These are phyloP conservation scores for Amiota mariae DNA, from an alignment of 2,888 invertebrate genomes.

Conservation along the genomic window DNA sequence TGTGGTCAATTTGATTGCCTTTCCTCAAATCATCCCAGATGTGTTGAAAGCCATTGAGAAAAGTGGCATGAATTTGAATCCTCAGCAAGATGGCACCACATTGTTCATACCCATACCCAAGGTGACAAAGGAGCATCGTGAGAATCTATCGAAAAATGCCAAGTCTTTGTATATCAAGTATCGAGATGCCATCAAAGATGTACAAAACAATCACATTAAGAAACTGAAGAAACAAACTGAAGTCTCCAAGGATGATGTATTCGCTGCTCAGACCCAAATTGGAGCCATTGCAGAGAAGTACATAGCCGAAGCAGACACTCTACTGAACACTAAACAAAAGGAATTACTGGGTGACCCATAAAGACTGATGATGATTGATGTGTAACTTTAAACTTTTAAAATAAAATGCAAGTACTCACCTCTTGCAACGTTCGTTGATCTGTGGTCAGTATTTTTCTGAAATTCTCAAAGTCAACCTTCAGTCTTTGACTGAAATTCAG, in stretches of 20 bases:
- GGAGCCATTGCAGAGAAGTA: constrained; percentile 81
- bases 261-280: constrained; percentile 81
- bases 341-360: constrained; percentile 79
- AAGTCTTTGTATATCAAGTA: constrained; percentile 86
- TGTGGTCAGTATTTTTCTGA: constrained; percentile 57
- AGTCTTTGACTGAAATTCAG: constrained; percentile 63
- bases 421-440: constrained; percentile 55
- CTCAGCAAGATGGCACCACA: constrained; percentile 95
- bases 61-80: constrained; percentile 93
- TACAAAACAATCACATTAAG: constrained; percentile 83
- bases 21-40: constrained; percentile 89
- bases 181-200: constrained; percentile 83
- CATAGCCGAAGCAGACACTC: constrained; percentile 78
- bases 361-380: constrained; percentile 45
- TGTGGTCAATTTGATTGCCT: constrained; percentile 86
- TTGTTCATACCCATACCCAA: constrained; percentile 91
- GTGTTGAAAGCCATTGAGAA: constrained; percentile 83
- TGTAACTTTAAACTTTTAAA: not conserved
- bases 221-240: constrained; percentile 81
- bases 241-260: constrained; percentile 81
- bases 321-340: constrained; percentile 81
- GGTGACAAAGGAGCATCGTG: constrained; percentile 94
- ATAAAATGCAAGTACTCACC: constrained; percentile 49
- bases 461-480: constrained; percentile 63
- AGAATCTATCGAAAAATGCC: constrained; percentile 90